Evolutionary conservation across 2,888 invertebrate genomes (phyloP), one percentile per base, ranked within the genome.

Genomic region (Thera obeliscata): DNA sequence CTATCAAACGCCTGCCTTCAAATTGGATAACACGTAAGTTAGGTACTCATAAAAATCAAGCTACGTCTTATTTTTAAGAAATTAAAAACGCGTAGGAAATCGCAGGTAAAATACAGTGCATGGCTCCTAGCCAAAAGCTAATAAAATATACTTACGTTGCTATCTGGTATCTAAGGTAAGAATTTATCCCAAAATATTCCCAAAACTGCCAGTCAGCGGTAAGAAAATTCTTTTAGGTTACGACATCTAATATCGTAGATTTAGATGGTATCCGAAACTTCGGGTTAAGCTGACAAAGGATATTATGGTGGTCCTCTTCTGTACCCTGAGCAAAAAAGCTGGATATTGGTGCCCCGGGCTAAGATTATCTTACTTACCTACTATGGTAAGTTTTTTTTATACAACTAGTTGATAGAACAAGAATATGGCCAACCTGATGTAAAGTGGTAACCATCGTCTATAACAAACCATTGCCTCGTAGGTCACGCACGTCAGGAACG

Each of bases 261-360:
- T 68, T 66, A 55, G 70, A 70, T 70, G 64, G 61, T 62, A 70
- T 69, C 54, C 60, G 41, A 50, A 69, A 62, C 57, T 64, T 63
- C 9, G 58, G 64, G 69, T 65, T 70, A 56, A 62, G 74, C 74
- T 74, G 74, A 74, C 69, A 69, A 67, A 57, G 67, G 65, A 71
- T 55, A 68, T 70, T 61, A 67, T 36, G 68, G 61, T 58, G 68
- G 64, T 50, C 64, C 35, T 56, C 33, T 49, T 50, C 33, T 49
- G 35, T 38, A 22, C n/a, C 55, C 22, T 58, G 52, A 55, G 54
- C 59, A 33, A 59, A 61, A 38, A 56, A 58, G 48, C 11, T 62
- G 61, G 59, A 56, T 65, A 64, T 59, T 52, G 56, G 43, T 49
- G 12, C 9, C 49, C 4, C 1, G 33, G 52, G 46, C 7, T 33